Conservation (phyloP, 2,888 invertebrate species). For the Dendrolimus pini region DNA sequence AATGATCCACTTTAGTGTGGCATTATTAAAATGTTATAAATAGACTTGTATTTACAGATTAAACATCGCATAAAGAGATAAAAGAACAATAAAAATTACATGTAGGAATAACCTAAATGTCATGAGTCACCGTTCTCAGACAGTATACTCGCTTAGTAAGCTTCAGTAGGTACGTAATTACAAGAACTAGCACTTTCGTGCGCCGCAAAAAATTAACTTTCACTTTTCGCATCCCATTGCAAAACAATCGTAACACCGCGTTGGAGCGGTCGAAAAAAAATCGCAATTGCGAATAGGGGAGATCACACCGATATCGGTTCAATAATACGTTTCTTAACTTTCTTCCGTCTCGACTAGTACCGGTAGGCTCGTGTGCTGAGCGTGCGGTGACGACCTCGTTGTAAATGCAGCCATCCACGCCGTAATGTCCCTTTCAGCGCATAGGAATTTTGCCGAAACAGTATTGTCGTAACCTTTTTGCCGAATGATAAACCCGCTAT, state of each 20-base stretch:
- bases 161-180: conserved; percentile 27
- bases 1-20: no score
- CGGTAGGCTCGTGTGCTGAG: conserved; percentile 72
- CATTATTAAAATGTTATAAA: no score
- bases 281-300: conserved; percentile 17
- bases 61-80: no score
- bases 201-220: conserved; percentile 56
- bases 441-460: conserved; percentile 76
- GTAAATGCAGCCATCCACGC: conserved; percentile 79
- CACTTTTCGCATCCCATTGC: conserved; percentile 62
- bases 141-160: conserved; percentile 21
- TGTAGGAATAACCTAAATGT: no score
- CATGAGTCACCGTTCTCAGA: conserved; percentile 21
- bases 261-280: conserved; percentile 30
- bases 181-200: conserved; percentile 44
- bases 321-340: conserved; percentile 29
- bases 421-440: conserved; percentile 75
- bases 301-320: conserved; percentile 35
- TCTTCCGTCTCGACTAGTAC: conserved; percentile 79
- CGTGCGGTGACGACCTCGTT: conserved; percentile 51
- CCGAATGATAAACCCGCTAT: conserved; percentile 73
- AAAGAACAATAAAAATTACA: no score
- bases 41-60: no score
- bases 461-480: conserved; percentile 80
- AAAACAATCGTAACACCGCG: conserved; percentile 57